Conservation (phyloP, 53 echinoderm and acorn worm genomes). For the Paelopatides confundens region DNA sequence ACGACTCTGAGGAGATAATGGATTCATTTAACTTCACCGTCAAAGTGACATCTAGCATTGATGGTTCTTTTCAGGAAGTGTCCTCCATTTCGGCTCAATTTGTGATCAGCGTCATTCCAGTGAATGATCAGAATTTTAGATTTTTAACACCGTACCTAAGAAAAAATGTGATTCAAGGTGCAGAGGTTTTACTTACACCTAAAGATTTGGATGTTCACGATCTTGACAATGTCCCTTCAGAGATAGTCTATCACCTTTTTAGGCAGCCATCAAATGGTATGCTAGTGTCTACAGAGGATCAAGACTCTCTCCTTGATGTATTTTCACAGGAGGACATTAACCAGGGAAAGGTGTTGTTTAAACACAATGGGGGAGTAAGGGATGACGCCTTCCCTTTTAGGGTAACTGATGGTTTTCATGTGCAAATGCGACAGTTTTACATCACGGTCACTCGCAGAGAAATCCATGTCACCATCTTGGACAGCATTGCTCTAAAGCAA, state of each 20-base stretch:
- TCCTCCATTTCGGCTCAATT: constrained; percentile 60
- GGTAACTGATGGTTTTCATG: constrained; percentile 83
- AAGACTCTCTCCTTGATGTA: constrained; percentile 8
- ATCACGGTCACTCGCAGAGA: constrained; percentile 72
- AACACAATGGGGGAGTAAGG: constrained; percentile 75
- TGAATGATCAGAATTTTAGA: constrained; percentile 88
- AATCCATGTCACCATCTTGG: constrained; percentile 38
- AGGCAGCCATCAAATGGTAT: constrained; percentile 81
- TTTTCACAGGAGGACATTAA: constrained; percentile 92
- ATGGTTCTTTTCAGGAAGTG: constrained; percentile 39
- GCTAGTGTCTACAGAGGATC: constrained; percentile 58
- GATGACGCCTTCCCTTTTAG: constrained; percentile 76
- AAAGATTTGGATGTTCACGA: constrained; percentile 70
- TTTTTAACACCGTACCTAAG: constrained; percentile 80
- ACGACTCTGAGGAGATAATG: constrained; percentile 81
- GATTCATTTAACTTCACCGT: constrained; percentile 88
- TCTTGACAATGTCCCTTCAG: constrained; percentile 88
- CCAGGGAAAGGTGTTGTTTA: constrained; percentile 66
- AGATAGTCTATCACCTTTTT: constrained; percentile 72
- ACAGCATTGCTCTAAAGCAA: constrained; percentile 70
- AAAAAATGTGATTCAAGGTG: constrained; percentile 81
- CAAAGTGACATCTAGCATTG: constrained; percentile 46
- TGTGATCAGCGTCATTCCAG: constrained; percentile 70
- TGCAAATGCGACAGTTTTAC: constrained; percentile 83
- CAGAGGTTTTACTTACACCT: constrained; percentile 58